These are phyloP conservation scores for Pegea sp. DNA, from an alignment of 23 tunicate species.

Conservation along the genomic window DNA sequence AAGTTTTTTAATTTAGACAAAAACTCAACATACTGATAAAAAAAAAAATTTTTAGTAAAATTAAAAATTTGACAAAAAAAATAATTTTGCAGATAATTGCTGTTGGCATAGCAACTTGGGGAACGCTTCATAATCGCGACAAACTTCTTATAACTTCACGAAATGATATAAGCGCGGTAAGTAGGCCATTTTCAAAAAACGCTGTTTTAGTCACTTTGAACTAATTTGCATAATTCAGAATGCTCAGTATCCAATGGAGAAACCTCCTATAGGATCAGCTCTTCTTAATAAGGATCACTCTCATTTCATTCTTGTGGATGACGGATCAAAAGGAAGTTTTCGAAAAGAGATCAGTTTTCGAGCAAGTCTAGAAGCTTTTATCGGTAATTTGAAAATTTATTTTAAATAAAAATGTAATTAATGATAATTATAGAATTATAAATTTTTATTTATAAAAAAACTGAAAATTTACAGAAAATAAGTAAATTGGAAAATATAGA, in stretches of 20 bases:
- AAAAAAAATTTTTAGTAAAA: neutral
- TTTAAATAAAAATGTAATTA: no score
- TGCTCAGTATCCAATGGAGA: neutral
- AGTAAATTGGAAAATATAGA: no score
- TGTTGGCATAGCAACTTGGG: constrained; percentile 72
- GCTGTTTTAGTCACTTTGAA: neutral
- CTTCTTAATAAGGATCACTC: constrained; percentile 35
- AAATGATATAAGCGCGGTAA: neutral
- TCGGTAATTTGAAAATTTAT: constrained; percentile 30
- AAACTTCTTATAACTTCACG: constrained; percentile 2
- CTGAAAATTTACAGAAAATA: no score
- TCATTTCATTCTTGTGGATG: constrained; percentile 69
- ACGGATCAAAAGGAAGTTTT: constrained; percentile 9
- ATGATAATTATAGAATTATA: no score
- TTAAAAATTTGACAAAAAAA: neutral
- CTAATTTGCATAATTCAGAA: neutral
- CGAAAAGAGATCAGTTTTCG: constrained; percentile 49
- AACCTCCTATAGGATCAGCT: constrained; percentile 3
- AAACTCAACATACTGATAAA: neutral
- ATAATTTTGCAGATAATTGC: constrained; percentile 33
- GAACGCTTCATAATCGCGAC: constrained; percentile 14
- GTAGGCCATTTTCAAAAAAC: neutral
- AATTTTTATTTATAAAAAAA: no score
- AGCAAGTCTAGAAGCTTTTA: constrained; percentile 20
- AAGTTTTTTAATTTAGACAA: neutral